These are phyloP conservation scores for Pterocles orientalis DNA, from an alignment of 2,113 vertebrate genomes.

Conservation along the genomic window DNA sequence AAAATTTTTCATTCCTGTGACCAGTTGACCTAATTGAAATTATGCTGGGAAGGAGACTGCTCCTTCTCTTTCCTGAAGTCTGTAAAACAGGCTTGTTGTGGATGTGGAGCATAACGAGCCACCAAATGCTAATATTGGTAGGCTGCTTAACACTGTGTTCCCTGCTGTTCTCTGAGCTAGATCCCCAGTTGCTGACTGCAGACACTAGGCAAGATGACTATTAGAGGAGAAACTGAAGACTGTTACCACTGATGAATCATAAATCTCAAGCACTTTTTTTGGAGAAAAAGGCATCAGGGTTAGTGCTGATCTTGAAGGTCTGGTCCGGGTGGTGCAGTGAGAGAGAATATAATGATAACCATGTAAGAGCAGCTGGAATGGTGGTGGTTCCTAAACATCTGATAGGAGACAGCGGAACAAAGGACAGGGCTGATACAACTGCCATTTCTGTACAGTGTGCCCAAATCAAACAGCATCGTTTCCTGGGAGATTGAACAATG, in stretches of 20 bases:
- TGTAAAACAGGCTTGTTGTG: not conserved
- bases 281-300: not conserved
- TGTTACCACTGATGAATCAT: not conserved
- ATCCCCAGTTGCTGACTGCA: not conserved
- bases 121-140: not conserved
- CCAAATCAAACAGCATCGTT: conserved; percentile 4
- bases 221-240: not conserved
- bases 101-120: not conserved
- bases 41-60: not conserved
- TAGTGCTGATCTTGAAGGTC: not conserved
- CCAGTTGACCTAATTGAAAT: not conserved
- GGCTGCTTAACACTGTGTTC: not conserved
- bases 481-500: conserved; percentile 50
- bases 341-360: not conserved
- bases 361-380: not conserved
- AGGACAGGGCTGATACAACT: conserved; percentile 24
- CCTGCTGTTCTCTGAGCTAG: not conserved
- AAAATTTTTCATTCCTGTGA: not conserved
- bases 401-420: conserved; percentile 9
- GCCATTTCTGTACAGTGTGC: conserved; percentile 15
- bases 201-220: not conserved
- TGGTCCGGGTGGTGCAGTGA: not conserved
- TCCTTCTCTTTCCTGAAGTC: not conserved
- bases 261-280: not conserved
- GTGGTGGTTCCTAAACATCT: not conserved